Evolutionary conservation across 2,797 vertebrate species (phyloP).

Genomic region (Pangasius sanitwongsei): DNA sequence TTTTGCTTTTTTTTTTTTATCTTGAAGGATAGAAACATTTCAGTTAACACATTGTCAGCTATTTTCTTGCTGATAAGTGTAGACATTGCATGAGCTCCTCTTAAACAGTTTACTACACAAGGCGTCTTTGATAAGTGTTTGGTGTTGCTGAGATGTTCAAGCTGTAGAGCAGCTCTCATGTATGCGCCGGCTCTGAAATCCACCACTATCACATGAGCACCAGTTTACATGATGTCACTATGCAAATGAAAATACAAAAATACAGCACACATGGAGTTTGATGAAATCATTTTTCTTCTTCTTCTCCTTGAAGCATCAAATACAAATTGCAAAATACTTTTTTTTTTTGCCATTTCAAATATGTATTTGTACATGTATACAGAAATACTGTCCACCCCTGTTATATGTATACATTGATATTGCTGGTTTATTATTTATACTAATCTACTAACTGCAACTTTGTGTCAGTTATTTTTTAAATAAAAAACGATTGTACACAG

Average conservation of each 20-base stretch:
- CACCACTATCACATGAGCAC: neutral
- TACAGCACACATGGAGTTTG: neutral
- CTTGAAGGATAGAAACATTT: neutral
- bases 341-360: neutral
- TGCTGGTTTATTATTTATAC: neutral
- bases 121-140: neutral
- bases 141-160: slow-evolving; percentile 12
- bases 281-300: neutral
- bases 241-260: neutral
- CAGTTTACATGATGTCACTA: neutral
- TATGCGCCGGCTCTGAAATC: neutral
- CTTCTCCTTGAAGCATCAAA: neutral
- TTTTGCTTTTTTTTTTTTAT: neutral
- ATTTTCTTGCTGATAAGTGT: neutral
- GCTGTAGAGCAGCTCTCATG: neutral
- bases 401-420: neutral
- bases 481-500: neutral
- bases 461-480: neutral
- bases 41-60: neutral
- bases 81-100: neutral
- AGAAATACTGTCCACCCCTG: neutral
- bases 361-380: neutral
- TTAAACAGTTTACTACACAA: slow-evolving; percentile 16
- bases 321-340: neutral
- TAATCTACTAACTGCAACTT: neutral